Evolutionary conservation across 2,888 invertebrate genomes (phyloP).

Genomic region (Didymodactylos carnosus): DNA sequence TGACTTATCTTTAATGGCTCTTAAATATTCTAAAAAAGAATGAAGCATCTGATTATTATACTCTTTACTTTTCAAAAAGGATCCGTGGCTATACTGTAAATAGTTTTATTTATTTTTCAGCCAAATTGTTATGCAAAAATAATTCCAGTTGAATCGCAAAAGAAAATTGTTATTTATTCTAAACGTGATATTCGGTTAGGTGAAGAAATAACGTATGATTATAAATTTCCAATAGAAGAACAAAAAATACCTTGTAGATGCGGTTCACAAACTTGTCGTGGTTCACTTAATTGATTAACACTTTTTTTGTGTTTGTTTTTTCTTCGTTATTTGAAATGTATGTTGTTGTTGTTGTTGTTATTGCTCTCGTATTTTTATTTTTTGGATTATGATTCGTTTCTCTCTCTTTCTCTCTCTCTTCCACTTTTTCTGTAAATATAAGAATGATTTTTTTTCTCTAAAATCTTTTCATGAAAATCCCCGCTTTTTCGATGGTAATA

Average conservation of each 20-base stretch:
- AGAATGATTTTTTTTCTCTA: too few relatives aligned
- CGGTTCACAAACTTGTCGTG: conserved; percentile 77
- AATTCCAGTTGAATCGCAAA: conserved; percentile 86
- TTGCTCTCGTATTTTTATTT: background rate
- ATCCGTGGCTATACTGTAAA: too few relatives aligned
- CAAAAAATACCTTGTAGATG: conserved; percentile 94
- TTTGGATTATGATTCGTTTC: background rate
- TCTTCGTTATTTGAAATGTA: background rate
- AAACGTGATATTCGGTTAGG: conserved; percentile 87
- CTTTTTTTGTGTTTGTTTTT: too few relatives aligned
- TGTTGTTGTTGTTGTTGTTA: too few relatives aligned
- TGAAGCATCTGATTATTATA: too few relatives aligned
- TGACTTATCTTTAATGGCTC: too few relatives aligned
- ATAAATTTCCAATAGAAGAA: conserved; percentile 89
- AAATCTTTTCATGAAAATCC: too few relatives aligned
- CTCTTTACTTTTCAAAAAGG: too few relatives aligned
- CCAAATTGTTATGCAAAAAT: conserved; percentile 98
- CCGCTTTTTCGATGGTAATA: too few relatives aligned
- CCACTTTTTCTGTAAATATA: too few relatives aligned
- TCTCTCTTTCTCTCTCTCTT: background rate
- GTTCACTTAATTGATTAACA: conserved; percentile 77
- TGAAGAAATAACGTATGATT: conserved; percentile 98
- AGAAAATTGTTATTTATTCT: conserved; percentile 98
- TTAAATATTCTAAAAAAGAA: too few relatives aligned
- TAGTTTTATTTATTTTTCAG: conserved; percentile 48